A percentile compares a stretch with the other conserved stretches of the same genome.
Conservation (phyloP, 2,113 vertebrate genomes). For the Lophura nycthemera region DNA sequence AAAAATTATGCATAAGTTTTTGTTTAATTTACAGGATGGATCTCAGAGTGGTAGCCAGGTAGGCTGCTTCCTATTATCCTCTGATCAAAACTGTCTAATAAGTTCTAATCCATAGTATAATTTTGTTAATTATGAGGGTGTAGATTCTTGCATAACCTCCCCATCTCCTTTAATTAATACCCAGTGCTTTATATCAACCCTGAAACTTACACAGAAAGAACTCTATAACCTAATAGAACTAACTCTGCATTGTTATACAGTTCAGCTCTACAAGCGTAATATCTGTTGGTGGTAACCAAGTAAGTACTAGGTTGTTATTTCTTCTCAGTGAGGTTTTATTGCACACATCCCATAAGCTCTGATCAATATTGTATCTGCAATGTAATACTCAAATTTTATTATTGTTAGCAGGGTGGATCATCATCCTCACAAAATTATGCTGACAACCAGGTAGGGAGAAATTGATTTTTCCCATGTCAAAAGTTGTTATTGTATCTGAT, state of each 20-base stretch:
- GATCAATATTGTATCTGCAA: neutral
- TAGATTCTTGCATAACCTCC: neutral
- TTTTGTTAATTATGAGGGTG: neutral
- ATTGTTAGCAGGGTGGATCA: conserved; percentile 21
- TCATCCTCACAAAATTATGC: conserved; percentile 40
- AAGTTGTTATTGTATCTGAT: neutral
- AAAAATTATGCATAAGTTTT: neutral
- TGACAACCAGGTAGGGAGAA: conserved; percentile 23
- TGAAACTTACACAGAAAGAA: neutral
- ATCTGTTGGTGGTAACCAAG: conserved; percentile 8
- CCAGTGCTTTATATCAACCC: neutral
- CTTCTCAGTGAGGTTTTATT: neutral
- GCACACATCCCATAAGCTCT: neutral
- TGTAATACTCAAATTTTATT: neutral
- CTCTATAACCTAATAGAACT: neutral
- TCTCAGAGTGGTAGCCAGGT: conserved; percentile 17
- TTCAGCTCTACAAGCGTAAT: neutral
- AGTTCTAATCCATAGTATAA: neutral
- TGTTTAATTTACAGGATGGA: conserved; percentile 10
- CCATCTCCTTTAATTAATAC: neutral
- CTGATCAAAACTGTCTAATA: neutral
- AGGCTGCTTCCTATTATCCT: neutral
- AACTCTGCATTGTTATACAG: neutral
- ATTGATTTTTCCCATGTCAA: neutral
- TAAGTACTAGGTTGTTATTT: conserved; percentile 1